phyloP scores from a whole-genome alignment of 2,113 vertebrate species.

The Chionodraco myersi region DNA sequence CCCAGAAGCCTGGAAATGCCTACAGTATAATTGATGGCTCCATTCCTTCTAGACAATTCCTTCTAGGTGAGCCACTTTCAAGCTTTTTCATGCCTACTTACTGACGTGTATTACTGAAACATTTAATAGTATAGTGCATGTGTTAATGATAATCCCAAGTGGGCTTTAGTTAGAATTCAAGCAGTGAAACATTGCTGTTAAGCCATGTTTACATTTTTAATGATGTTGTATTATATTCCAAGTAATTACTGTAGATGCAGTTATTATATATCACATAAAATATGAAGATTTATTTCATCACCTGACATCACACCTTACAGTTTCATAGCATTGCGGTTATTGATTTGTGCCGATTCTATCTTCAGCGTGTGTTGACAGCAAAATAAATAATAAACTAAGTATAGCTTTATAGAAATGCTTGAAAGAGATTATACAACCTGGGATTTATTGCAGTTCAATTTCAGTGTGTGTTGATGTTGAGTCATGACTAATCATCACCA shows the following conservation, averaged over 20 bases:
- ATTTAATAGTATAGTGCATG: no score
- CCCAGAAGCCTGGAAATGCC: background rate
- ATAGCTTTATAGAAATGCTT: background rate
- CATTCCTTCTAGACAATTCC: no score
- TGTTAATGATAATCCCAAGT: no score
- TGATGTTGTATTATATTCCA: background rate
- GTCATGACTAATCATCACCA: constrained; percentile 26
- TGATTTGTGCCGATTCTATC: background rate
- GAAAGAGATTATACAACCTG: background rate
- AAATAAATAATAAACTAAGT: background rate
- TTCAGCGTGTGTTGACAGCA: background rate
- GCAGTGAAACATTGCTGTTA: background rate
- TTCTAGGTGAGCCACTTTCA: no score
- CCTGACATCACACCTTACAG: no score
- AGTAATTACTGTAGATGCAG: background rate
- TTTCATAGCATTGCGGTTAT: constrained; percentile 2
- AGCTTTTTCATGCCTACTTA: no score
- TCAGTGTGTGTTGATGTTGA: background rate
- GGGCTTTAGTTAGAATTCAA: no score
- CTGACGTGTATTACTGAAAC: no score
- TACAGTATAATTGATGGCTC: no score
- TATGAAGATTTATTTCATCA: no score
- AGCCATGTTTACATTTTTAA: no score
- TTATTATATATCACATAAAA: background rate
- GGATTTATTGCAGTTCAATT: background rate